Evolutionary conservation across 2,797 vertebrate species (phyloP).

Genomic region (Momotus momota): DNA sequence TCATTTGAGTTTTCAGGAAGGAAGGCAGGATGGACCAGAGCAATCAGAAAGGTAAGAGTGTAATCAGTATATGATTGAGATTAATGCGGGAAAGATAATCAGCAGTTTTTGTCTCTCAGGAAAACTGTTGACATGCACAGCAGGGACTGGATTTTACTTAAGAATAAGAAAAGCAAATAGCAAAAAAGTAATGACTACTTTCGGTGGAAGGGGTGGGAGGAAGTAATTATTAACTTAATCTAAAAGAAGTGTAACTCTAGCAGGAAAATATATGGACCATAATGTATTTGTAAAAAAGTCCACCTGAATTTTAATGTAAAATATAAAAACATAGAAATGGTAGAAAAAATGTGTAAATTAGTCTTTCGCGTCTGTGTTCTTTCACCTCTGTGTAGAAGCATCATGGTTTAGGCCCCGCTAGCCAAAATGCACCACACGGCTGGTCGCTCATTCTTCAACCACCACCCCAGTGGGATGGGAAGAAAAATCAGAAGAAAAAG

Average conservation of each 20-base stretch:
- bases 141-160: constrained; percentile 40
- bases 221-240: background rate
- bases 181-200: constrained; percentile 35
- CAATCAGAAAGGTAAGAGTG: constrained; percentile 1
- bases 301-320: background rate
- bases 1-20: constrained; percentile 16
- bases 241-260: background rate
- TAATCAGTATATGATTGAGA: constrained; percentile 56
- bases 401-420: background rate
- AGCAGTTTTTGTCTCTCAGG: constrained; percentile 19
- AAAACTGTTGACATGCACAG: constrained; percentile 28
- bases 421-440: too few species aligned
- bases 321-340: background rate
- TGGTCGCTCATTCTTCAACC: background rate
- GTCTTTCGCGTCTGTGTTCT: background rate
- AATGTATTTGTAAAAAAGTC: background rate
- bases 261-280: background rate
- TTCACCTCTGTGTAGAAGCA: background rate
- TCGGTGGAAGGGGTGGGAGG: background rate
- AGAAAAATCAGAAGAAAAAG: background rate
- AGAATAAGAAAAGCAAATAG: constrained; percentile 44
- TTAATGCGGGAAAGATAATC: constrained; percentile 54
- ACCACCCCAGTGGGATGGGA: background rate
- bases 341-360: background rate
- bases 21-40: background rate